A percentile compares a stretch with the other conserved stretches of the same genome.
phyloP scores from a whole-genome alignment of 1,140 invertebrate genomes.

The Drosophila tristis region DNA sequence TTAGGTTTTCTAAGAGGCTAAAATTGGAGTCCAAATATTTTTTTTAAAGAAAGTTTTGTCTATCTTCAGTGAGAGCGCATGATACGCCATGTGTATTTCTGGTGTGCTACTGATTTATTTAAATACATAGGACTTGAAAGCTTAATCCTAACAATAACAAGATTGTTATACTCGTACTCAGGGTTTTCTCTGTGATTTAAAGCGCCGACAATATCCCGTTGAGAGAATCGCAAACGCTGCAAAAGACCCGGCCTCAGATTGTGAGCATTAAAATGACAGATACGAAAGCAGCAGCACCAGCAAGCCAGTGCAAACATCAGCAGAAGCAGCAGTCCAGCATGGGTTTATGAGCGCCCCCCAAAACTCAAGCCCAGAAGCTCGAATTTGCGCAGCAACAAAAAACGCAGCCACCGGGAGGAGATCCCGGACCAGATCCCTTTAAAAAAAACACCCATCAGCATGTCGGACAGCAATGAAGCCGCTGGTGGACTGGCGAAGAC shows the following conservation, averaged over 20 bases:
- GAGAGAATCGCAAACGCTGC: conserved; percentile 19
- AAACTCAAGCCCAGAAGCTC: conserved; percentile 19
- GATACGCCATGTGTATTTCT: neutral
- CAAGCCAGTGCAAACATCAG: conserved; percentile 45
- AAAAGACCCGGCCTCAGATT: conserved; percentile 42
- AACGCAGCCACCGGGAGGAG: conserved; percentile 6
- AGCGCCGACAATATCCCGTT: conserved; percentile 29
- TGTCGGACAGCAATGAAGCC: conserved; percentile 39
- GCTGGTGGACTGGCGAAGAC: conserved; percentile 40
- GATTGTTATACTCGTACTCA: conserved; percentile 49
- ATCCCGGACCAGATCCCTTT: neutral
- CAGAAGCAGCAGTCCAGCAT: conserved; percentile 44
- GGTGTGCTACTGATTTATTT: conserved; percentile 59
- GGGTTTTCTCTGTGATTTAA: conserved; percentile 73
- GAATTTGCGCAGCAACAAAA: conserved; percentile 19
- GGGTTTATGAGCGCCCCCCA: conserved; percentile 61
- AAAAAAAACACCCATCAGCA: conserved; percentile 19
- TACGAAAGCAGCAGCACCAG: conserved; percentile 50
- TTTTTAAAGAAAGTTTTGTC: conserved; percentile 34
- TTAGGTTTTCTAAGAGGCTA: no score
- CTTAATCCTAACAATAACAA: conserved; percentile 50
- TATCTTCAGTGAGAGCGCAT: conserved; percentile 7
- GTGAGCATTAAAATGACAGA: conserved; percentile 74
- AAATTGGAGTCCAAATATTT: no score
- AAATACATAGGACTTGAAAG: conserved; percentile 54